These are phyloP conservation scores for Sus scrofa DNA, from an alignment of 2,113 vertebrate genomes.

Conservation along the genomic window DNA sequence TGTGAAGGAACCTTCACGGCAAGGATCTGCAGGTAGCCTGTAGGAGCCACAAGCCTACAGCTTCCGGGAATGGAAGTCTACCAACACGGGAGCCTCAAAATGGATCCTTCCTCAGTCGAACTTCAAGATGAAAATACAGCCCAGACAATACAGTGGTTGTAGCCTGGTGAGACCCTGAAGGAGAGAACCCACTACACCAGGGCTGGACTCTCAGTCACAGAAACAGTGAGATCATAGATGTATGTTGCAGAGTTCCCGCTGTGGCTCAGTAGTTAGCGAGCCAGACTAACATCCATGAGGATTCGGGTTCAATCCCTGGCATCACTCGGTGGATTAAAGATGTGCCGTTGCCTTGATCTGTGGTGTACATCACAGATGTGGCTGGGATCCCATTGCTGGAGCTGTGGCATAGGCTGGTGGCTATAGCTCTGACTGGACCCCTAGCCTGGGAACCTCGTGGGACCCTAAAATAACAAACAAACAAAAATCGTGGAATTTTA, in stretches of 20 bases:
- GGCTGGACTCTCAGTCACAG: background rate
- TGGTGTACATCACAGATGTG: too few species aligned
- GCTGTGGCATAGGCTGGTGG: too few species aligned
- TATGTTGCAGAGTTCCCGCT: background rate
- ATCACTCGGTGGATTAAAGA: too few species aligned
- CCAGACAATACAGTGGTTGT: background rate
- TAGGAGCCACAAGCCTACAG: background rate
- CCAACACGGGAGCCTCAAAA: background rate
- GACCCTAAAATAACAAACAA: too few species aligned
- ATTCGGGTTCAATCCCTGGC: too few species aligned
- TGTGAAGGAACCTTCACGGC: background rate
- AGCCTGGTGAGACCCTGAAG: background rate
- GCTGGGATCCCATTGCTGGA: too few species aligned
- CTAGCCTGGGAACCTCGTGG: too few species aligned
- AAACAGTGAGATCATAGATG: background rate
- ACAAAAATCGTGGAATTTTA: too few species aligned
- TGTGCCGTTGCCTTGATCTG: too few species aligned
- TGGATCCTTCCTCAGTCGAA: background rate
- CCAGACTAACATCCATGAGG: too few species aligned
- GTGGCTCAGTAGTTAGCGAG: too few species aligned
- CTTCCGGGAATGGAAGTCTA: background rate
- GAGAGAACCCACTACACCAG: background rate
- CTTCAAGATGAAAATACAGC: background rate
- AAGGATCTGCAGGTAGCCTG: background rate
- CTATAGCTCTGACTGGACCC: too few species aligned